phyloP scores from a whole-genome alignment of 2,888 invertebrate species.

The Caradrina clavipalpis region DNA sequence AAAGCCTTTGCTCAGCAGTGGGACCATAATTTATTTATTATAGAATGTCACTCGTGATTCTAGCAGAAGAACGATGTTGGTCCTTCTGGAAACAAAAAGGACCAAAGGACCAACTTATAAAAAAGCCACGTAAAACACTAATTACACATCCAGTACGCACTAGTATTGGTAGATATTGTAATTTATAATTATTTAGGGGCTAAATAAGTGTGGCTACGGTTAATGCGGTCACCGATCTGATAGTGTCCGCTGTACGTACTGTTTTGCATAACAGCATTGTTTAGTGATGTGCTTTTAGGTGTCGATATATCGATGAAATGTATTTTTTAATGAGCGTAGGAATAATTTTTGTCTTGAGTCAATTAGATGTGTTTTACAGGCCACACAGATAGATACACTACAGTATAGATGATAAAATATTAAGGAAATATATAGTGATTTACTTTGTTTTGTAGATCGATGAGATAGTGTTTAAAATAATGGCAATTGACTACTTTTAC shows the following conservation, averaged over 20 bases:
- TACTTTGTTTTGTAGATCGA: not conserved
- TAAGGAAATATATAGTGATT: not conserved
- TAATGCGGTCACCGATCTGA: conserved; percentile 77
- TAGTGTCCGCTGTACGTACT: conserved; percentile 69
- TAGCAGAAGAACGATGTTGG: too few relatives aligned
- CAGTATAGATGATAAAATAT: too few relatives aligned
- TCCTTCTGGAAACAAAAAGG: not conserved
- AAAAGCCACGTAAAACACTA: conserved; percentile 16
- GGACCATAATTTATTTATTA: too few relatives aligned
- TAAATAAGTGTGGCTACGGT: conserved; percentile 79
- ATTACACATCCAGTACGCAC: conserved; percentile 23
- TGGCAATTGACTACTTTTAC: too few relatives aligned
- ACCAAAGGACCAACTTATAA: not conserved
- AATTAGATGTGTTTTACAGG: not conserved
- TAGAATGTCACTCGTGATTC: too few relatives aligned
- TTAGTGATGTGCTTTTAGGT: conserved; percentile 63
- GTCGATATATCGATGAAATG: conserved; percentile 38
- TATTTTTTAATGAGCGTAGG: not conserved
- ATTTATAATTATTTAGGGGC: conserved; percentile 68
- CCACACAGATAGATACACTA: too few relatives aligned
- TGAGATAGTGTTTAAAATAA: not conserved
- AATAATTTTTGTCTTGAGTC: not conserved
- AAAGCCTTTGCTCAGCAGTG: too few relatives aligned
- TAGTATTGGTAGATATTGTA: conserved; percentile 32
- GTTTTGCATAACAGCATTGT: conserved; percentile 82